phyloP scores from a whole-genome alignment of 2,797 vertebrate species.

The Cheirogaleus major region DNA sequence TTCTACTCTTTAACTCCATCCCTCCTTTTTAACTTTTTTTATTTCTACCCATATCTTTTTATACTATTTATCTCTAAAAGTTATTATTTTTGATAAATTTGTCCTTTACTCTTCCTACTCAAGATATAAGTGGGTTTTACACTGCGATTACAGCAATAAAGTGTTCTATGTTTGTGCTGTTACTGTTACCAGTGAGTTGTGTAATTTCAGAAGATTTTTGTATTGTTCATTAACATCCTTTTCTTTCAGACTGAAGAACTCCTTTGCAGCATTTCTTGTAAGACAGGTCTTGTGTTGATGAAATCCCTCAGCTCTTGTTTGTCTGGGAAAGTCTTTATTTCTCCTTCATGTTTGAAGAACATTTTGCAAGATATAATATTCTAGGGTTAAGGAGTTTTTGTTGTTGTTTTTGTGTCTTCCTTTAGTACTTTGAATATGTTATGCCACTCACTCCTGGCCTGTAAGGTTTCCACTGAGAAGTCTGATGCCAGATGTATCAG shows the following conservation, averaged over 20 bases:
- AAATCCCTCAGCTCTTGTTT: not conserved
- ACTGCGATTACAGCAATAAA: not conserved
- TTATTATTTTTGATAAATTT: not conserved
- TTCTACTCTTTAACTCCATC: not conserved
- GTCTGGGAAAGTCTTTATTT: not conserved
- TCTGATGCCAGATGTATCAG: too few species aligned
- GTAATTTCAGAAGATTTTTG: not conserved
- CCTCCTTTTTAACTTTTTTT: not conserved
- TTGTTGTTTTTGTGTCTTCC: too few species aligned
- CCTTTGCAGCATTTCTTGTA: not conserved
- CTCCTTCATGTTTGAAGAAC: not conserved
- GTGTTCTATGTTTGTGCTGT: not conserved
- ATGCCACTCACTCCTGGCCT: too few species aligned
- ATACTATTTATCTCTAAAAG: not conserved
- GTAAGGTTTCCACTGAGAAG: too few species aligned
- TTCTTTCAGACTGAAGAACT: not conserved
- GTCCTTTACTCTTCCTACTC: not conserved
- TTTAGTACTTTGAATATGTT: too few species aligned
- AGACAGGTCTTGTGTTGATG: not conserved
- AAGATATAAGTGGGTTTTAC: not conserved
- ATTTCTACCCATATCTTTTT: not conserved
- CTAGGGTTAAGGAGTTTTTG: not conserved
- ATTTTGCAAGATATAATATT: not conserved
- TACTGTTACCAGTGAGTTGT: not conserved
- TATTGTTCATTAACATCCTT: not conserved